Evolutionary conservation across 2,113 vertebrate genomes (phyloP).

Genomic region (Tyto alba): DNA sequence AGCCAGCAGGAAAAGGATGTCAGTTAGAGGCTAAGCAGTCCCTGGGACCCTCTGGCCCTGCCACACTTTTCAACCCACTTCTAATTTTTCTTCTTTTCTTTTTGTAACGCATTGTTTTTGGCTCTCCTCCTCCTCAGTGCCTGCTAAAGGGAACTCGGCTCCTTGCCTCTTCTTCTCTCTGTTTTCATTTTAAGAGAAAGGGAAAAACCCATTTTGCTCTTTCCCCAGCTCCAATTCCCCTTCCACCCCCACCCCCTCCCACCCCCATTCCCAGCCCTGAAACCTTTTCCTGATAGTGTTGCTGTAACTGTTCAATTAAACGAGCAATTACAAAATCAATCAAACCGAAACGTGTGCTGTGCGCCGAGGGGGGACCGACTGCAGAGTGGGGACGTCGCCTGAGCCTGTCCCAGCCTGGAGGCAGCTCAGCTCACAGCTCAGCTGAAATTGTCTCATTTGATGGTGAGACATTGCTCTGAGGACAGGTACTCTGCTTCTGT

Average conservation of each 20-base stretch:
- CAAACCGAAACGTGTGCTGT: not conserved
- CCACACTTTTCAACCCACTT: slow-evolving; percentile 47
- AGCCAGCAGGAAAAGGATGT: not conserved
- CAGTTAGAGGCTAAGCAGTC: slow-evolving; percentile 29
- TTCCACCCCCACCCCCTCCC: slow-evolving; percentile 9
- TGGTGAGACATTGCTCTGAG: not conserved
- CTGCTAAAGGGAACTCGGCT: not conserved
- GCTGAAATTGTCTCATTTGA: not conserved
- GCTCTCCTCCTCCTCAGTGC: not conserved
- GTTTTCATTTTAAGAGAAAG: not conserved
- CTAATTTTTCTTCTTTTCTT: slow-evolving; percentile 21
- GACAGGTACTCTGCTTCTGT: not conserved
- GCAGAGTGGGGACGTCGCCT: not conserved
- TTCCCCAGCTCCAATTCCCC: slow-evolving; percentile 52
- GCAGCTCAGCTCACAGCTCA: not conserved
- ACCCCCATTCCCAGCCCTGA: slow-evolving; percentile 27
- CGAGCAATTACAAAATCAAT: slow-evolving; percentile 62
- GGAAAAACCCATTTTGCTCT: slow-evolving; percentile 34
- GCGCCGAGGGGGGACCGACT: not conserved
- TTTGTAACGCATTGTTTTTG: not conserved
- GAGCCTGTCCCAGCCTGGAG: slow-evolving; percentile 8
- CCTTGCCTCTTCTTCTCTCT: not conserved
- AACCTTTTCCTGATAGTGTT: slow-evolving; percentile 55
- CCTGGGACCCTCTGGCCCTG: slow-evolving; percentile 16
- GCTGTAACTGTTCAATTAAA: slow-evolving; percentile 61